A percentile compares a stretch with the other conserved stretches of the same genome.
phyloP scores from a whole-genome alignment of 53 echinoderm and acorn worm genomes.

The Actinopyga echinites region DNA sequence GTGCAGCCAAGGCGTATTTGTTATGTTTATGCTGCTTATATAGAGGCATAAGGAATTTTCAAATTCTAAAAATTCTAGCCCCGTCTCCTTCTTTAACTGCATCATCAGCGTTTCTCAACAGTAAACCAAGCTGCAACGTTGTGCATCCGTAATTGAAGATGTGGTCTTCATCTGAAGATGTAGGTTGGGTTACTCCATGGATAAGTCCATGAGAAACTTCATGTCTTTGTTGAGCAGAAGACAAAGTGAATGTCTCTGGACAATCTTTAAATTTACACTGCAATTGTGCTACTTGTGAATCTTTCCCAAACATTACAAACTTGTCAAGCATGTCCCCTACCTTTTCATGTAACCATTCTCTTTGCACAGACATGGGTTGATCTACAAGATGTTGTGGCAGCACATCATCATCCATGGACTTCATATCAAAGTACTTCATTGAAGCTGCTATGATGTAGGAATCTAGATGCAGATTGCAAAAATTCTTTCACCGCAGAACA shows the following conservation, averaged over 20 bases:
- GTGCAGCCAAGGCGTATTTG: slow-evolving; percentile 19
- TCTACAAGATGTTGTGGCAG: not conserved
- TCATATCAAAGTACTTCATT: not conserved
- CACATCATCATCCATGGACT: not conserved
- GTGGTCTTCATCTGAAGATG: not conserved
- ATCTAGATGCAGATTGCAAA: slow-evolving; percentile 12
- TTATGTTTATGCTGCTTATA: slow-evolving; percentile 16
- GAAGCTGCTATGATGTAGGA: not conserved
- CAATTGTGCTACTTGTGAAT: not conserved
- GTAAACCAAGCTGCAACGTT: slow-evolving; percentile 1
- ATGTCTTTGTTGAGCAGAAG: not conserved
- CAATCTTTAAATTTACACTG: not conserved
- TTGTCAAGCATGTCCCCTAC: not conserved
- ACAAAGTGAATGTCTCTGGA: not conserved
- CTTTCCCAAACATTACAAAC: not conserved
- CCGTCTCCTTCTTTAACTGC: slow-evolving; percentile 41
- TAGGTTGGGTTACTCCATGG: not conserved
- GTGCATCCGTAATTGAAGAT: slow-evolving; percentile 32
- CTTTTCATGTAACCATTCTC: not conserved
- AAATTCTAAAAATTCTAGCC: slow-evolving; percentile 16
- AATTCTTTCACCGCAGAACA: not conserved
- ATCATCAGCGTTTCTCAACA: slow-evolving; percentile 14
- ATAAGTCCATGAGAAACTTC: not conserved
- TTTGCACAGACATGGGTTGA: not conserved
- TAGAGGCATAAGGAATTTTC: slow-evolving; percentile 24